Evolutionary conservation across 2,113 vertebrate species (phyloP).

Genomic region (Stictonetta naevosa): DNA sequence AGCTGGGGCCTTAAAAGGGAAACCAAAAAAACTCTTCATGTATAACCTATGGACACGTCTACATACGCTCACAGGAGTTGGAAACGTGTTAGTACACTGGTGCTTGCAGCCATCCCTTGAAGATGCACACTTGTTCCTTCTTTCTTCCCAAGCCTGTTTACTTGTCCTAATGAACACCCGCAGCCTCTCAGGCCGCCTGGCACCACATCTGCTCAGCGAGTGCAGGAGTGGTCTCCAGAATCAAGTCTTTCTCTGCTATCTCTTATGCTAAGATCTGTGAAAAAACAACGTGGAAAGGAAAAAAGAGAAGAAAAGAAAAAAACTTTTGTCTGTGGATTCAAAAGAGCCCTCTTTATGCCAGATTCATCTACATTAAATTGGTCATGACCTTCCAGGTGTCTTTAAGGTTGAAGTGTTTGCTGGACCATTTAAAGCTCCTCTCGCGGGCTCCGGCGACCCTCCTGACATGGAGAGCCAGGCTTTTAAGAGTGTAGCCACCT

Average conservation of each 20-base stretch:
- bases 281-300: not conserved
- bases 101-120: not conserved
- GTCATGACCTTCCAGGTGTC: conserved; percentile 91
- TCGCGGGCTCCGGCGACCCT: conserved; percentile 77
- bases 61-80: not conserved
- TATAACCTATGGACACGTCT: not conserved
- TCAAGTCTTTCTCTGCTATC: not conserved
- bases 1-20: not conserved
- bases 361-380: conserved; percentile 83
- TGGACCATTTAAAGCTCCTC: conserved; percentile 84
- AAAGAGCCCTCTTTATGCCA: conserved; percentile 68
- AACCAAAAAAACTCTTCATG: not conserved
- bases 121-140: not conserved
- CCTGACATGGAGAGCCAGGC: conserved; percentile 85
- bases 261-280: not conserved
- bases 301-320: not conserved
- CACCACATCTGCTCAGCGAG: conserved; percentile 9
- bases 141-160: not conserved
- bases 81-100: not conserved
- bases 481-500: conserved; percentile 85
- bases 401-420: conserved; percentile 88
- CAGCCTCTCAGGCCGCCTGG: not conserved
- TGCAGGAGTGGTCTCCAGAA: conserved; percentile 18
- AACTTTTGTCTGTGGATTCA: conserved; percentile 71
- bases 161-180: not conserved